A percentile compares a stretch with the other conserved stretches of the same genome.
Conservation (phyloP, 2,888 invertebrate genomes). For the Andrena camellia region DNA sequence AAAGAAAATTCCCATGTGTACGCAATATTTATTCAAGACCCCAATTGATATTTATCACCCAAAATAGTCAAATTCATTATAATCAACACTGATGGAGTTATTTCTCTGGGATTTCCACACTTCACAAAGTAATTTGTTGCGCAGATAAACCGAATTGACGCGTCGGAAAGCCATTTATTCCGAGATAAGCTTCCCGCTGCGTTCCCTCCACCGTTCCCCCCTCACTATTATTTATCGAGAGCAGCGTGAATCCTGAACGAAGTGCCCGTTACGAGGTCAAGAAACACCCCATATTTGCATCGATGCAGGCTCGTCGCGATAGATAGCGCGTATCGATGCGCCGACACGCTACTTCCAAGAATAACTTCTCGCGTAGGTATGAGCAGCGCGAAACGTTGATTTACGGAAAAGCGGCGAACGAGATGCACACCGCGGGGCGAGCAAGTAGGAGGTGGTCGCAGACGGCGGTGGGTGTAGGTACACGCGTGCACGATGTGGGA, state of each 20-base stretch:
- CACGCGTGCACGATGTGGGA: constrained; percentile 69
- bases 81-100: no score
- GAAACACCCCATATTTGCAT: background rate
- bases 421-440: constrained; percentile 53
- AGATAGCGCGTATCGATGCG: constrained; percentile 35
- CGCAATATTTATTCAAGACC: no score
- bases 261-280: background rate
- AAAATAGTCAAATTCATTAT: no score
- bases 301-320: background rate
- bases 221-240: background rate
- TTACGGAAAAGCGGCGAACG: constrained; percentile 40
- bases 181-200: background rate
- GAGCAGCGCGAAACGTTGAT: constrained; percentile 20
- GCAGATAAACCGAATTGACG: no score
- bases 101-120: no score
- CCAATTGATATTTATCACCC: no score
- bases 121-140: no score
- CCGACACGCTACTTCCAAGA: constrained; percentile 18
- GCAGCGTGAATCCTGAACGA: background rate
- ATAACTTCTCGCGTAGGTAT: constrained; percentile 37
- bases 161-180: background rate
- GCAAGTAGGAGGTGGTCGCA: constrained; percentile 61
- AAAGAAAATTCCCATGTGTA: no score
- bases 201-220: background rate
- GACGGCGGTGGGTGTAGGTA: constrained; percentile 66